phyloP scores from a whole-genome alignment of 2,797 vertebrate genomes.

The Esox lucius region DNA sequence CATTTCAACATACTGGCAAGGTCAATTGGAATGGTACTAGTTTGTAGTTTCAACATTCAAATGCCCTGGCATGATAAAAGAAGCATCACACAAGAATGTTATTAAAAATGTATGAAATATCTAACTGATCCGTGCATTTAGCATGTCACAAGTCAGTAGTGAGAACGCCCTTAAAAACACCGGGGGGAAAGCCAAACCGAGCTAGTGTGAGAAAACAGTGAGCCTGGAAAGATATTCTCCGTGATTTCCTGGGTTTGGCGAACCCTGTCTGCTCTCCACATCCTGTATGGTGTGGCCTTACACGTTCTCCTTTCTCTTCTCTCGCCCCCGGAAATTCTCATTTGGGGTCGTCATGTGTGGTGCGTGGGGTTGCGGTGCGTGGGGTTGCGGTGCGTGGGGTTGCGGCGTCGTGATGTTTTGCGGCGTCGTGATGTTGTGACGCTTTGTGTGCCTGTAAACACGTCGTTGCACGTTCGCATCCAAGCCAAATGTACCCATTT shows the following conservation, averaged over 20 bases:
- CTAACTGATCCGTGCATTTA: no score
- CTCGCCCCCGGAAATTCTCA: constrained; percentile 40
- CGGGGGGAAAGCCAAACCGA: constrained; percentile 4
- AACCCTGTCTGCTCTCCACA: constrained; percentile 42
- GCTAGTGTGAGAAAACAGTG: constrained; percentile 17
- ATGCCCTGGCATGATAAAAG: background rate
- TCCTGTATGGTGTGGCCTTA: constrained; percentile 60
- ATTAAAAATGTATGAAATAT: background rate
- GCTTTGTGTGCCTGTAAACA: constrained; percentile 4
- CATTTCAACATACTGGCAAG: background rate
- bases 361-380: no score
- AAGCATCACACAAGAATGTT: background rate
- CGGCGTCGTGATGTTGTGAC: no score
- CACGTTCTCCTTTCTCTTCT: constrained; percentile 35
- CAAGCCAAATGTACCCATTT: background rate
- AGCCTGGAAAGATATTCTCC: constrained; percentile 35
- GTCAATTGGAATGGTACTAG: background rate
- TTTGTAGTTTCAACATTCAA: background rate
- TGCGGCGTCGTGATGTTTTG: no score
- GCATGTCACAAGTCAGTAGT: background rate
- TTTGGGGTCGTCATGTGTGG: background rate
- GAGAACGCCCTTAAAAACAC: constrained; percentile 12
- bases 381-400: no score
- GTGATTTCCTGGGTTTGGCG: constrained; percentile 41
- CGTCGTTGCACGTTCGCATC: background rate